Conservation (phyloP, 35 echinoderm and acorn worm genomes). For the Hemicentrotus pulcherrimus region DNA sequence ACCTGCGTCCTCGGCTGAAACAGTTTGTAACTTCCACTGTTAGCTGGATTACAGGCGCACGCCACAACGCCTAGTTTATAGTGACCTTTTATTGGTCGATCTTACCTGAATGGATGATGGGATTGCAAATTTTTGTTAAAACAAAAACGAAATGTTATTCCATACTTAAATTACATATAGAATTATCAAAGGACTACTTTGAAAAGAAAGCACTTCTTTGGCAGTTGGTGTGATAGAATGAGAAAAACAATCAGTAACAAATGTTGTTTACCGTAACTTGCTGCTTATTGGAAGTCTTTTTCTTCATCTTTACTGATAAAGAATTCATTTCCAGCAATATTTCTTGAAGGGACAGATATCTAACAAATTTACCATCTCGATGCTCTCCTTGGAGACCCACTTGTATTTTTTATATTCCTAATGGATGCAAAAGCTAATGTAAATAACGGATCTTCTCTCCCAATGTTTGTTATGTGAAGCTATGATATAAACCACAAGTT, state of each 20-base stretch:
- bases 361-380: not conserved
- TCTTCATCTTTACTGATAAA: not conserved
- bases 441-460: not conserved
- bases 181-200: too few species aligned
- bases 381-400: not conserved
- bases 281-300: not conserved
- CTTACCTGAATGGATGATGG: too few species aligned
- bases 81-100: too few species aligned
- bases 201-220: too few species aligned
- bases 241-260: not conserved
- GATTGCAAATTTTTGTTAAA: too few species aligned
- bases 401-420: not conserved
- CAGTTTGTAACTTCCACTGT: too few species aligned
- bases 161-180: too few species aligned
- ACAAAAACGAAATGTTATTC: too few species aligned
- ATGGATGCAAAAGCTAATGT: not conserved
- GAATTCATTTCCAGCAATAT: not conserved
- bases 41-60: too few species aligned
- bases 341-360: not conserved
- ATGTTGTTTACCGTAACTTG: not conserved
- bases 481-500: constrained; percentile 3
- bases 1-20: too few species aligned
- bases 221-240: too few species aligned
- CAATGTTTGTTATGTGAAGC: not conserved
- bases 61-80: too few species aligned